A percentile compares a stretch with the other conserved stretches of the same genome.
Conservation (phyloP, 2,113 vertebrate species). For the Neogobius melanostomus region DNA sequence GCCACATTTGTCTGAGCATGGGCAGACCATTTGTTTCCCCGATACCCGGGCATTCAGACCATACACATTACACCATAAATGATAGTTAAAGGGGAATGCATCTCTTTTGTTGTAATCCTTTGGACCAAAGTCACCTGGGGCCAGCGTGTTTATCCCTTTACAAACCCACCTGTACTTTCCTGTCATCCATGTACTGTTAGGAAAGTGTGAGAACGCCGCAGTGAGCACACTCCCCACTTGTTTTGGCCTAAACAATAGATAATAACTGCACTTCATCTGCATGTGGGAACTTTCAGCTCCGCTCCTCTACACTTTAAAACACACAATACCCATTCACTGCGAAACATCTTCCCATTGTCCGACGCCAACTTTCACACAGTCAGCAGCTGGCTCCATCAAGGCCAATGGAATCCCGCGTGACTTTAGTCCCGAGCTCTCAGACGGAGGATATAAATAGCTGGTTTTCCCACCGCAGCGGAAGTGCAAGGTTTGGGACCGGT, state of each 20-base stretch:
- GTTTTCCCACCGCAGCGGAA: conserved; percentile 42
- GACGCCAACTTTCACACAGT: conserved; percentile 7
- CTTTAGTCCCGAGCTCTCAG: conserved; percentile 28
- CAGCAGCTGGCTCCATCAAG: conserved; percentile 51
- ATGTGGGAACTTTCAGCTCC: conserved; percentile 27
- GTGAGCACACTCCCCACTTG: not conserved
- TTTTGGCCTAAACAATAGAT: conserved; percentile 28
- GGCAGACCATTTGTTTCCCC: too few relatives aligned
- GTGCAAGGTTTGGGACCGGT: conserved; percentile 13
- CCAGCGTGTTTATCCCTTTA: not conserved
- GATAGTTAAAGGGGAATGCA: too few relatives aligned
- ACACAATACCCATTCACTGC: conserved; percentile 16
- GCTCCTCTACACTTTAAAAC: conserved; percentile 13
- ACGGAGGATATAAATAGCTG: conserved; percentile 55
- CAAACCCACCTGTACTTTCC: conserved; percentile 19
- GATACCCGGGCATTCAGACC: too few relatives aligned
- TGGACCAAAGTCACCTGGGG: not conserved
- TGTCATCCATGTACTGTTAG: conserved; percentile 6
- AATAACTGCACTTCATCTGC: conserved; percentile 28
- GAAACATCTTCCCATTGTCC: conserved; percentile 31
- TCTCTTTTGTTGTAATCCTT: too few relatives aligned
- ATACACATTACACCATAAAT: too few relatives aligned
- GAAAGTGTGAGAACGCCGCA: conserved; percentile 29
- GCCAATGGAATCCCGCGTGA: conserved; percentile 45
- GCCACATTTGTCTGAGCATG: too few relatives aligned